A percentile compares a stretch with the other conserved stretches of the same genome.
phyloP scores from a whole-genome alignment of 2,888 invertebrate genomes.

The Archips xylosteana region DNA sequence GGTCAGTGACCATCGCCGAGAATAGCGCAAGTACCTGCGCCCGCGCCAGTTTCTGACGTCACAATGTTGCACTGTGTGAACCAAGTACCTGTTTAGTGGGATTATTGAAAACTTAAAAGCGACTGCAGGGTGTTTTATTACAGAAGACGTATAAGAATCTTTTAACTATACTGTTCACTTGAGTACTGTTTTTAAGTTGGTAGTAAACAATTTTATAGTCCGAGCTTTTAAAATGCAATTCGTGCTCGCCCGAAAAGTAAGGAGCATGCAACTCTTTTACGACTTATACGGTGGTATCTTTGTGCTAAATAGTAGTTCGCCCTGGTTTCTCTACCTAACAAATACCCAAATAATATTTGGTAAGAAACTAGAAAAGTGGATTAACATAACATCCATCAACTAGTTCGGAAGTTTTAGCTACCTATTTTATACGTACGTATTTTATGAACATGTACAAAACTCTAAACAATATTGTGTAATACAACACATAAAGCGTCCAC shows the following conservation, averaged over 20 bases:
- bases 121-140: constrained; percentile 5
- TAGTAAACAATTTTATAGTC: constrained; percentile 1
- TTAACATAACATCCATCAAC: constrained; percentile 5
- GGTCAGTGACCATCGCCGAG: constrained; percentile 83
- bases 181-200: not conserved
- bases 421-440: no score
- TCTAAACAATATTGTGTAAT: no score
- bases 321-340: not conserved
- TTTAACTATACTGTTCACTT: constrained; percentile 1
- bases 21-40: constrained; percentile 78
- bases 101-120: constrained; percentile 20
- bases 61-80: constrained; percentile 59
- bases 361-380: not conserved
- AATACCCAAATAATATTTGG: not conserved
- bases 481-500: not conserved
- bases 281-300: not conserved
- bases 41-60: constrained; percentile 70
- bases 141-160: constrained; percentile 4
- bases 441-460: no score
- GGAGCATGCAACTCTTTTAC: not conserved
- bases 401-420: not conserved
- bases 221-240: not conserved
- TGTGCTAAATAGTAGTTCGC: not conserved
- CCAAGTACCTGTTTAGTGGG: constrained; percentile 32
- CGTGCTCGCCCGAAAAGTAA: constrained; percentile 2